Percentiles rank a stretch among this genome's conserved stretches.
These are phyloP conservation scores for Graptemys geographica DNA, from an alignment of 2,797 vertebrate genomes.

Conservation along the genomic window DNA sequence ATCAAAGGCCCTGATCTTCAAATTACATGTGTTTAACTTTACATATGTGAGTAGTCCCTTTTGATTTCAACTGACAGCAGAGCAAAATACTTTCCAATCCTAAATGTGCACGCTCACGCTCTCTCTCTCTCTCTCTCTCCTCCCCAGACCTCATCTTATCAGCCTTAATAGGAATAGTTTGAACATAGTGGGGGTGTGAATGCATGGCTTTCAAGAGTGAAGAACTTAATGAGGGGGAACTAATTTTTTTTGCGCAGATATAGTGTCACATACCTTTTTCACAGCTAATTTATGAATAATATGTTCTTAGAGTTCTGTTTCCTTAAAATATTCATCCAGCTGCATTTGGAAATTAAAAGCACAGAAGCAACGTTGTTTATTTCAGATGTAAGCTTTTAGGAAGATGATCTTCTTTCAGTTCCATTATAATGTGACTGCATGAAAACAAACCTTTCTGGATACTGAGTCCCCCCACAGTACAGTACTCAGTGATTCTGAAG, in stretches of 20 bases:
- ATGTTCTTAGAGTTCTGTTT: neutral
- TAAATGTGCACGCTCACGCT: neutral
- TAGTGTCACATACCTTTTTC: neutral
- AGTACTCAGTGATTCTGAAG: neutral
- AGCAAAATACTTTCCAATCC: neutral
- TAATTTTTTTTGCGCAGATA: neutral
- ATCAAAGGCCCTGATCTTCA: neutral
- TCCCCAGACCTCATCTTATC: neutral
- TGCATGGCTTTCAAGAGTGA: neutral
- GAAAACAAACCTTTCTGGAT: neutral
- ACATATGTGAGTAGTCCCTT: neutral
- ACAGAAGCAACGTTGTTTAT: neutral
- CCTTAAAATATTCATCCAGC: neutral
- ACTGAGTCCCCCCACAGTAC: neutral
- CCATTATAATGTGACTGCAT: neutral
- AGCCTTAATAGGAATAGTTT: neutral
- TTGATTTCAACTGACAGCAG: neutral
- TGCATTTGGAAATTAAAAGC: neutral
- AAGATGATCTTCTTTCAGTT: neutral
- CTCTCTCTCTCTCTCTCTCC: too few species aligned
- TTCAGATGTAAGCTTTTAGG: neutral
- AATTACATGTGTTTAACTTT: accelerated
- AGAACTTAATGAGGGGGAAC: neutral
- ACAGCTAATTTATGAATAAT: neutral
- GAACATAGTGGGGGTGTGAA: neutral